Percentiles rank a stretch among this genome's conserved stretches.
These are phyloP conservation scores for Circaetus cinerascens DNA, from an alignment of 2,113 vertebrate species.

Conservation along the genomic window DNA sequence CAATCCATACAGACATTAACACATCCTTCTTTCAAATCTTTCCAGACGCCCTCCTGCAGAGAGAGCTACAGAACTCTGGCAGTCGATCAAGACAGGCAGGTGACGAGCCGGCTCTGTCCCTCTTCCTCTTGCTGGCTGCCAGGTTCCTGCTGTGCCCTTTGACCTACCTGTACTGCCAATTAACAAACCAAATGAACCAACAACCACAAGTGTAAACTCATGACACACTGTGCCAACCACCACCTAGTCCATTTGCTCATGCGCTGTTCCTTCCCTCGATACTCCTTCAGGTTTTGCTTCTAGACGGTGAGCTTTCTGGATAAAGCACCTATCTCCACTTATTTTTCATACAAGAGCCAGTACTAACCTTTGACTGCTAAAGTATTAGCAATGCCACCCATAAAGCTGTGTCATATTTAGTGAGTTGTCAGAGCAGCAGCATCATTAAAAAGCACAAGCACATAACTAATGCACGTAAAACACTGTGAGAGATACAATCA, in stretches of 20 bases:
- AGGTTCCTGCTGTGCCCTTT: slow-evolving; percentile 4
- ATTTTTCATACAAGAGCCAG: neutral
- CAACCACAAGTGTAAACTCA: neutral
- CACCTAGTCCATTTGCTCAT: neutral
- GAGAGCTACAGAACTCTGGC: neutral
- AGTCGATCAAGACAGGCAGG: neutral
- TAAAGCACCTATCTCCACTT: neutral
- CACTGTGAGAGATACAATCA: neutral
- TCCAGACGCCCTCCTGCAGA: neutral
- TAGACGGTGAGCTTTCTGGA: neutral
- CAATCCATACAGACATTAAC: neutral
- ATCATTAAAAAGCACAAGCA: slow-evolving; percentile 53
- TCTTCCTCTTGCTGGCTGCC: neutral
- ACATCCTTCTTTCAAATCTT: neutral
- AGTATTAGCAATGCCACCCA: slow-evolving; percentile 7
- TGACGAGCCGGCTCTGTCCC: neutral
- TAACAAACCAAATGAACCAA: slow-evolving; percentile 29
- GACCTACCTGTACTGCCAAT: neutral
- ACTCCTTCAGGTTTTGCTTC: neutral
- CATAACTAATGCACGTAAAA: slow-evolving; percentile 45
- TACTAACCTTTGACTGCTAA: neutral
- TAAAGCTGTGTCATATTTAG: slow-evolving; percentile 51
- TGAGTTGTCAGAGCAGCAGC: slow-evolving; percentile 42
- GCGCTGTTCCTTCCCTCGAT: neutral
- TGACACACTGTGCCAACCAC: neutral